A percentile compares a stretch with the other conserved stretches of the same genome.
phyloP scores from a whole-genome alignment of 2,113 vertebrate species.

The Pseudorectes ferrugineus region DNA sequence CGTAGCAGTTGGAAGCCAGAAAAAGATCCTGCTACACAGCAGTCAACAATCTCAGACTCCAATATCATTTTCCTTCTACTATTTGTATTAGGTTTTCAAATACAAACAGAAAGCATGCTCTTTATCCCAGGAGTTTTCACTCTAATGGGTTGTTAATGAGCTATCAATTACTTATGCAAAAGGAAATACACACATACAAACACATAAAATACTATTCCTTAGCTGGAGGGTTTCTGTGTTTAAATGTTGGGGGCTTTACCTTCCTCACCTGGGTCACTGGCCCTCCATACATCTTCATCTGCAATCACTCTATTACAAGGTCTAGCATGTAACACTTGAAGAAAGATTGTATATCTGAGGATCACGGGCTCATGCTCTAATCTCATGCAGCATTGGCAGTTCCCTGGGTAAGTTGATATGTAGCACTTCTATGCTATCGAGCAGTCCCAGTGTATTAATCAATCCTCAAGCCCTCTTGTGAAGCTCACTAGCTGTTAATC shows the following conservation, averaged over 20 bases:
- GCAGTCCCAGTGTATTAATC: not conserved
- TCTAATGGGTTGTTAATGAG: slow-evolving; percentile 34
- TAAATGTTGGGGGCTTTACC: not conserved
- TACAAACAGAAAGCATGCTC: not conserved
- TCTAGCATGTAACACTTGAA: not conserved
- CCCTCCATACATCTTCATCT: not conserved
- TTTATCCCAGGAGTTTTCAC: slow-evolving; percentile 21
- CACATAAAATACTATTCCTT: not conserved
- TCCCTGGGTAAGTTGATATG: not conserved
- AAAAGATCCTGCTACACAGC: not conserved
- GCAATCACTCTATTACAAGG: not conserved
- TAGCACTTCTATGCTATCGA: not conserved
- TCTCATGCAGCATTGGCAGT: not conserved
- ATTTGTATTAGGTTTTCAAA: not conserved
- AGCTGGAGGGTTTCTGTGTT: not conserved
- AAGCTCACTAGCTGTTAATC: slow-evolving; percentile 36
- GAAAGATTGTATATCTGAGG: not conserved
- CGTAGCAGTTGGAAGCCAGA: not conserved
- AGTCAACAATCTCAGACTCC: not conserved
- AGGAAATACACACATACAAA: not conserved
- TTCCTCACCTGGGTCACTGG: not conserved
- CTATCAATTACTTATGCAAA: slow-evolving; percentile 39
- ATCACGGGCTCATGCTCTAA: not conserved
- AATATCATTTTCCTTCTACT: not conserved
- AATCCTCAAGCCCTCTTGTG: slow-evolving; percentile 30